These are phyloP conservation scores for Epiblema foenella DNA, from an alignment of 2,888 invertebrate genomes.

Conservation along the genomic window DNA sequence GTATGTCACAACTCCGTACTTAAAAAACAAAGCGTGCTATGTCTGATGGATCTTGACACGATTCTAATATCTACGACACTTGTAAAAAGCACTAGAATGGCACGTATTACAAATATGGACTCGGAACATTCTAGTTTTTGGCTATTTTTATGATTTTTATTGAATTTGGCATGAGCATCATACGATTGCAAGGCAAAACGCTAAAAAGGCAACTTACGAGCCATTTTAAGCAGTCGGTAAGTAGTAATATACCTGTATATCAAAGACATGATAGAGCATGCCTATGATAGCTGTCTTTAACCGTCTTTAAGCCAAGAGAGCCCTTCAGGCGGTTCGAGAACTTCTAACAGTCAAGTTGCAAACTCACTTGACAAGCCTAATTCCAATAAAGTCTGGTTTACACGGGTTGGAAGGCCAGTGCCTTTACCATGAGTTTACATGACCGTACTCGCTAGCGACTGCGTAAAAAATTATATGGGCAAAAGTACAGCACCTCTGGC, in stretches of 20 bases:
- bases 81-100: neutral
- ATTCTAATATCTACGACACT: neutral
- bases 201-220: constrained; percentile 7
- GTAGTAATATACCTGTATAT: neutral
- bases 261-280: too few species aligned
- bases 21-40: neutral
- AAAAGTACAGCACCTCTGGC: too few species aligned
- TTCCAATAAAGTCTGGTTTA: too few species aligned
- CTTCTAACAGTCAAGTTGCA: too few species aligned
- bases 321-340: too few species aligned
- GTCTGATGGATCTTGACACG: neutral
- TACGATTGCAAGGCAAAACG: constrained; percentile 6
- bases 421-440: too few species aligned
- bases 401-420: too few species aligned
- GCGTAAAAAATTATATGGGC: too few species aligned
- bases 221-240: neutral
- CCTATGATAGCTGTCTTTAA: too few species aligned
- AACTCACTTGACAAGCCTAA: too few species aligned
- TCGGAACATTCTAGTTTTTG: neutral
- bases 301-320: too few species aligned
- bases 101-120: neutral
- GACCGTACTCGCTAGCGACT: too few species aligned
- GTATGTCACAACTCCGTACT: neutral
- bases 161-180: constrained; percentile 12
- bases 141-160: constrained; percentile 1